Base-by-base conservation (phyloP, 2,888 invertebrate genomes). In the Gnatocerus cornutus region DNA sequence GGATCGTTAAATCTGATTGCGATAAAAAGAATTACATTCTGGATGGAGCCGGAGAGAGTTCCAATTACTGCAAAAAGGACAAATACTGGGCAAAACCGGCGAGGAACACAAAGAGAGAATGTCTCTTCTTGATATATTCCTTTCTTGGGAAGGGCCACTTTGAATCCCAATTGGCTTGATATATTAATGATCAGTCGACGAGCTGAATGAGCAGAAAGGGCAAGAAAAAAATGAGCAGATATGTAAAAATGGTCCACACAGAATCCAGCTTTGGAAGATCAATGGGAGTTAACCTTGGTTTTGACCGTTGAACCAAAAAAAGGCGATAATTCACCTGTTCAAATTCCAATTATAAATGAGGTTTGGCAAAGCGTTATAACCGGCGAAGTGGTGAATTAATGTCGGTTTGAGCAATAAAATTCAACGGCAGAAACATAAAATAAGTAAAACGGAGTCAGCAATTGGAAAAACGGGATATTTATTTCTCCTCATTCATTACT, bases 51-150 rank as follows among this genome's bases (percentile, higher is more conserved):
- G 13, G 46, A 59, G 46, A 29, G 46, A n/a, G 13, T 41, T 27
- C 56, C 56, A 56, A 56, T 56, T 56, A 56, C 43, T 41, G 33
- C 30, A 59, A 58, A 14, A 43, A 59, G 33, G 59, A 56, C 46
- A 59, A 59, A 59, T 59, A 46, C 12, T 59, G 30, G n/a, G 37
- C 7, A 53, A 27, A 16, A 39, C 53, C 53, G 13, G 7, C 3
- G 16, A n/a, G 7, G 39, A 56, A 59, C 33, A 59, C 46, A 59
- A 59, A 59, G 46, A 43, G 46, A 16, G 13, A 46, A n/a, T 46
- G 39, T 46, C 59, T 30, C n/a, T 46, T 29, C 59, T 45, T 56
- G 46, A 59, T 46, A 59, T 39, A 59, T 59, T 46, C 56, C 13
- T 43, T 41, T 10, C 43, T 10, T 39, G 39, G 37, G 16, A 55